Conservation (phyloP, 2,797 vertebrate genomes). For the Pangasius mekongensis region DNA sequence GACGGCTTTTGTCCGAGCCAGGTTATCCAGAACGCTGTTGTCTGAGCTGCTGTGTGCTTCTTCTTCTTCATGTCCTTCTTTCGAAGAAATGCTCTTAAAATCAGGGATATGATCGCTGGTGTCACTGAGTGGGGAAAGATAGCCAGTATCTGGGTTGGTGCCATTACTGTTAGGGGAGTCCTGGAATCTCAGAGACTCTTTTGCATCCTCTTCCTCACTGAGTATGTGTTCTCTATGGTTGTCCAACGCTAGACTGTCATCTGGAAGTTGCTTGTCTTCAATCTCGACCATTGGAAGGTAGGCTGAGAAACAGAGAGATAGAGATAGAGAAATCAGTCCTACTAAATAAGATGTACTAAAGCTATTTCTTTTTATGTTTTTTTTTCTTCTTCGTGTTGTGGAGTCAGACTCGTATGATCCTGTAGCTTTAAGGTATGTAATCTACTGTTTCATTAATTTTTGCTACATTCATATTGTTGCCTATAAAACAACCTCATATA, state of each 20-base stretch:
- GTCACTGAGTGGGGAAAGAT: constrained; percentile 93
- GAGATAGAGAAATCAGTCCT: constrained; percentile 1
- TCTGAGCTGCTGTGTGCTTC: constrained; percentile 65
- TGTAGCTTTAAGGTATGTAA: constrained; percentile 23
- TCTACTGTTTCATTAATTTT: constrained; percentile 55
- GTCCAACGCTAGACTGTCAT: constrained; percentile 86
- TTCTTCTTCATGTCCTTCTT: constrained; percentile 83
- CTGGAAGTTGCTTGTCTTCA: constrained; percentile 86
- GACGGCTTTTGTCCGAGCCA: constrained; percentile 94
- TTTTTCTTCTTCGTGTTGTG: constrained; percentile 60
- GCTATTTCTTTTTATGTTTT: constrained; percentile 54
- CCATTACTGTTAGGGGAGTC: constrained; percentile 93
- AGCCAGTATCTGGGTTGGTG: constrained; percentile 93
- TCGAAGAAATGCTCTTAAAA: constrained; percentile 83
- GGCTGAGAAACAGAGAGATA: constrained; percentile 75
- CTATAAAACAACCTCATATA: constrained; percentile 66
- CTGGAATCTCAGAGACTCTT: constrained; percentile 87
- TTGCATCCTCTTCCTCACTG: constrained; percentile 77
- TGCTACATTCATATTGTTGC: constrained; percentile 71
- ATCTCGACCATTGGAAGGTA: constrained; percentile 90
- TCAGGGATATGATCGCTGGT: constrained; percentile 89
- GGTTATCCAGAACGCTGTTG: constrained; percentile 84
- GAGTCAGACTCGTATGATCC: constrained; percentile 14
- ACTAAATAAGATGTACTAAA: not conserved
- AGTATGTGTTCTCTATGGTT: constrained; percentile 77